Evolutionary conservation across 2,888 invertebrate species (phyloP).

Genomic region (Andrena fulva): DNA sequence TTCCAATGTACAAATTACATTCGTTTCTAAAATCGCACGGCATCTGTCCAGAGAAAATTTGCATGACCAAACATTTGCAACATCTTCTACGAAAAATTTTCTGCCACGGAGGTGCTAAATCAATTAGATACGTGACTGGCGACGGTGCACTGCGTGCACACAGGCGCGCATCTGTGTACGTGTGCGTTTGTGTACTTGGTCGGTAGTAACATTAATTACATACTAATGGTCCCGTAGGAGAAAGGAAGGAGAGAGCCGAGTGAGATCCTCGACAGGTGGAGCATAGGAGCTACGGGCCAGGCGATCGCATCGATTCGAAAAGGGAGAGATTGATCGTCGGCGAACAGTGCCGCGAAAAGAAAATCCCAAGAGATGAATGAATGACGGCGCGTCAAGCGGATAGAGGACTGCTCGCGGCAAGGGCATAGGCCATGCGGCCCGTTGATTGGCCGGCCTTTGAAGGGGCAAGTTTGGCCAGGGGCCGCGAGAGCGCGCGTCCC

Average conservation of each 20-base stretch:
- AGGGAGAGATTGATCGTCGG: not conserved
- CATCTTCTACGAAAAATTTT: not conserved
- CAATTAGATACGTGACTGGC: conserved; percentile 55
- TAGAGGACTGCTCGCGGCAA: conserved; percentile 64
- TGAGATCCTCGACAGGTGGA: not conserved
- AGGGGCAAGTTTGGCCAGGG: conserved; percentile 53
- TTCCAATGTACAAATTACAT: no score
- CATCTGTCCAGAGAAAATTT: not conserved
- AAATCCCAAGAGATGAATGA: conserved; percentile 52
- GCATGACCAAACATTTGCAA: not conserved
- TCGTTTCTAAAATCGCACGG: no score
- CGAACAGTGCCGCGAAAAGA: conserved; percentile 18
- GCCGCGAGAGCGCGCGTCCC: conserved; percentile 65
- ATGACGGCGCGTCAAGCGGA: conserved; percentile 51
- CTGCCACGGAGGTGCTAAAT: conserved; percentile 33
- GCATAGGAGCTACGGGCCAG: rapidly evolving
- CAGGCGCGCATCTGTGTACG: not conserved
- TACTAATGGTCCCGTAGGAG: not conserved
- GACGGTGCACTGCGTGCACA: conserved; percentile 1
- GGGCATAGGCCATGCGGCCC: conserved; percentile 74
- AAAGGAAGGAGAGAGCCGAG: not conserved
- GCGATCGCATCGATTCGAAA: not conserved
- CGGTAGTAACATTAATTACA: conserved; percentile 52
- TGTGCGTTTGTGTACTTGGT: conserved; percentile 26
- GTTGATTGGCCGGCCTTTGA: conserved; percentile 78